Evolutionary conservation across 2,113 vertebrate species (phyloP).

Genomic region (Percina caprodes): DNA sequence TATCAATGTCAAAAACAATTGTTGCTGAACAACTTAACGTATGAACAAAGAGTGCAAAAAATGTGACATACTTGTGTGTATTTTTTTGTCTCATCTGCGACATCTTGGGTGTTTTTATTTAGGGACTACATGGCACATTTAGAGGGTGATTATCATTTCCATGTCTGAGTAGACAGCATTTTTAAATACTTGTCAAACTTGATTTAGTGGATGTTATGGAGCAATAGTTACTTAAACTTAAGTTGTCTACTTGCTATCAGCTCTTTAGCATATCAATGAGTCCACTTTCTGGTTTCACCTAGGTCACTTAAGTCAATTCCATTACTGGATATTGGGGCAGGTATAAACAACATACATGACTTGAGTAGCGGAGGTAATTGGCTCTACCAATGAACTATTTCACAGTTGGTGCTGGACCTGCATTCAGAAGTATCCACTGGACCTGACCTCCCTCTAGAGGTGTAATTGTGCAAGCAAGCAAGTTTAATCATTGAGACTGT

Average conservation of each 20-base stretch:
- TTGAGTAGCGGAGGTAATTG: conserved; percentile 10
- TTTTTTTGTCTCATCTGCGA: conserved; percentile 9
- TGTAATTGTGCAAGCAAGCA: conserved; percentile 18
- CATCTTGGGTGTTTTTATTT: conserved; percentile 33
- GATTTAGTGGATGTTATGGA: not conserved
- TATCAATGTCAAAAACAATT: conserved; percentile 70
- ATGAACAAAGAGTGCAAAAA: conserved; percentile 72
- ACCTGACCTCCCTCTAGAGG: conserved; percentile 25
- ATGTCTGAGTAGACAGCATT: not conserved
- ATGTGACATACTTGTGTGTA: conserved; percentile 39
- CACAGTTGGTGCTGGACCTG: not conserved
- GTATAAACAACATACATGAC: not conserved
- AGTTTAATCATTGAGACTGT: not conserved
- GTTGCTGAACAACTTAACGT: conserved; percentile 70
- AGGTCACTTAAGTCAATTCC: not conserved
- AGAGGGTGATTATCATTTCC: not conserved
- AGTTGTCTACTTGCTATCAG: not conserved
- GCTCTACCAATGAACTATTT: not conserved
- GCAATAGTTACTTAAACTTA: not conserved
- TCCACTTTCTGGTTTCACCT: not conserved
- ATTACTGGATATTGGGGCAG: not conserved
- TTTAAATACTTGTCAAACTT: not conserved
- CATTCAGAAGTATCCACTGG: not conserved
- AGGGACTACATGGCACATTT: not conserved
- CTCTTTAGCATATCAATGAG: not conserved